Evolutionary conservation across 23 tunicate species (phyloP), one percentile per base, ranked within the genome.

Genomic region (Trididemnum clinides): DNA sequence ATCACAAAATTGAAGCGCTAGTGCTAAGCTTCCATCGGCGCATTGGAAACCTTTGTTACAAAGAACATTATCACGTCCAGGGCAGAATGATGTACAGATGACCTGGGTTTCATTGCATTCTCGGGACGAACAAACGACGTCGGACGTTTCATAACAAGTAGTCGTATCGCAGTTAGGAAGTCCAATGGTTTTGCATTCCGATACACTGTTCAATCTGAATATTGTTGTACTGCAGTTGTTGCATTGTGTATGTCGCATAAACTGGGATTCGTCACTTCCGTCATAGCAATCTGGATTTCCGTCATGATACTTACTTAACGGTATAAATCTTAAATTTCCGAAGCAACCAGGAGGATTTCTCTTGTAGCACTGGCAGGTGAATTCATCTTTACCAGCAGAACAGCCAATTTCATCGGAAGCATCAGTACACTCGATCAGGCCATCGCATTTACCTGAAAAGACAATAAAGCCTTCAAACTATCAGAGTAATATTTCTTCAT

Each of bases 61-160:
- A 1, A 6, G 7, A 2, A 29, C 5, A 19, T 6, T 5, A 2
- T 30, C 37, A 23, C 38, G 3, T 5, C 10, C n/a, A 5, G 75
- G 37, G 25, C 80, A 73, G 38, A 36, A 73, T 2, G 80, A 73
- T 10, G 80, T 37, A 28, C 80, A 73, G 25, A 73, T 73, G 28
- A 73, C 80, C n/a, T 73, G 10, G 1, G 80, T 36, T 5, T 36
- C 57, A 5, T 7, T 7, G 57, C 57, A 73, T 27, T 73, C 57
- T 4, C 22, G 26, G 5, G 57, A 36, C 3, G 2, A 2, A 28
- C 57, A 73, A 7, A 12, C 12, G 7, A 66, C 28, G 10, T 54
- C 37, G 1, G 57, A 57, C 18, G 25, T 28, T 23, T 19, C 27
- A 22, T 73, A 39, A 57, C 80, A 73, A 37, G 57, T 73, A 2